phyloP scores from a whole-genome alignment of 2,113 vertebrate species.

The Coturnix japonica region DNA sequence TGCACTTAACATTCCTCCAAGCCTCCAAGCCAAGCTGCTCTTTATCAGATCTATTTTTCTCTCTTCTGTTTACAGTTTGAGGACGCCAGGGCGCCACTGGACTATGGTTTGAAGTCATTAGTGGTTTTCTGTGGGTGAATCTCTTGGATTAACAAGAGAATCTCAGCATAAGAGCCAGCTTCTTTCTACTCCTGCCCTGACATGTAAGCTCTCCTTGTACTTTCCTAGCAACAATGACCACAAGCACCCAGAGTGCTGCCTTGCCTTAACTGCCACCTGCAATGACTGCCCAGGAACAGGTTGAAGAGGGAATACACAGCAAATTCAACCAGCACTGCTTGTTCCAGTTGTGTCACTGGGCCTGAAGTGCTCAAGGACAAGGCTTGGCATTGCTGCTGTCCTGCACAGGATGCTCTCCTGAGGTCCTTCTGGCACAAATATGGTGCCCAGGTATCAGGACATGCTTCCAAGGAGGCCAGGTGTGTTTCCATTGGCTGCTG shows the following conservation, averaged over 20 bases:
- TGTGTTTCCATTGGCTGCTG: background rate
- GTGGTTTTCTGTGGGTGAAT: conserved; percentile 8
- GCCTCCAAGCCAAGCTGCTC: background rate
- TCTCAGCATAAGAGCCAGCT: background rate
- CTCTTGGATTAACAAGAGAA: conserved; percentile 45
- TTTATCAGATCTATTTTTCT: conserved; percentile 43
- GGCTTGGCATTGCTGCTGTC: background rate
- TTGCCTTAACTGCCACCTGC: background rate
- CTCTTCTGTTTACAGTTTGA: background rate
- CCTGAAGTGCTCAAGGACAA: background rate
- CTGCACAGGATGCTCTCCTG: background rate
- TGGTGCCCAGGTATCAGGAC: background rate
- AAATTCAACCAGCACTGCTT: background rate
- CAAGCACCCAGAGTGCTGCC: background rate
- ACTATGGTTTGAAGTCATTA: conserved; percentile 15
- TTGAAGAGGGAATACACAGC: background rate
- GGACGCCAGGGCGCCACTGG: background rate
- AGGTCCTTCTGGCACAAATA: background rate
- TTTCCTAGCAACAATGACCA: conserved; percentile 16
- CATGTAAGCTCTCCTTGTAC: background rate
- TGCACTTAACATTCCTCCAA: background rate
- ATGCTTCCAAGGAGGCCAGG: background rate
- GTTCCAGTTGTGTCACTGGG: background rate
- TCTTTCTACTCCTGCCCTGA: background rate
- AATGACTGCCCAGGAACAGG: background rate